Evolutionary conservation across 1,140 invertebrate genomes (phyloP).

Genomic region (Nasonia vitripennis): DNA sequence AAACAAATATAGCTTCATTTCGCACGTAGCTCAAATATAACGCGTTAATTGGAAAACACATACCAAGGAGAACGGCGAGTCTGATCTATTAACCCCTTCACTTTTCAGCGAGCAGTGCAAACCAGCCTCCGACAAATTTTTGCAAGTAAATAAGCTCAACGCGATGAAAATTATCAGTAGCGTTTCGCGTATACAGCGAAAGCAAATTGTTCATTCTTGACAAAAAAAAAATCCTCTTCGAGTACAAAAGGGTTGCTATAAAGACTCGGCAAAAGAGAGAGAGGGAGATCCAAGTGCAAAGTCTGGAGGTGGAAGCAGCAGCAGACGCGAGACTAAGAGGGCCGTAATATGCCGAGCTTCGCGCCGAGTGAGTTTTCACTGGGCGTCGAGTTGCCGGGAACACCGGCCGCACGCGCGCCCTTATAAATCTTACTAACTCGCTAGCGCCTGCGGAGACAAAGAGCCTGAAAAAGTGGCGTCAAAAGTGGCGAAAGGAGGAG

Average conservation of each 20-base stretch:
- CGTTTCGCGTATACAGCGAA: background rate
- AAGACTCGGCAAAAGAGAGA: background rate
- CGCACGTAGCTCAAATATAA: background rate
- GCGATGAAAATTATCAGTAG: no score
- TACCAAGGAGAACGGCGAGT: no score
- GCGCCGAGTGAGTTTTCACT: slow-evolving; percentile 15
- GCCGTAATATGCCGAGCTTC: slow-evolving; percentile 39
- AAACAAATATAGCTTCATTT: slow-evolving; percentile 15
- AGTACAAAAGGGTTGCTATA: background rate
- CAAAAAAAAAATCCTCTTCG: background rate
- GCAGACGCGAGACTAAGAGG: slow-evolving; percentile 42
- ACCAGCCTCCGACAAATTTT: no score
- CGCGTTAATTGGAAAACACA: background rate
- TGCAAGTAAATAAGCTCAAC: no score
- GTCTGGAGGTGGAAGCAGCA: background rate
- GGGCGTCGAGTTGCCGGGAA: background rate
- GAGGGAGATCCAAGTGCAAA: background rate
- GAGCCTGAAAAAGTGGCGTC: slow-evolving; percentile 9
- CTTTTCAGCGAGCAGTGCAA: no score
- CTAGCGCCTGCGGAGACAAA: slow-evolving; percentile 12
- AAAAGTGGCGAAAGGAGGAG: background rate
- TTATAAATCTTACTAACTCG: slow-evolving; percentile 46
- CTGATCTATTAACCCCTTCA: no score
- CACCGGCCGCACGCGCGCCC: background rate
- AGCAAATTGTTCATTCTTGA: background rate